Base-by-base conservation (phyloP, 2,888 invertebrate genomes). In the Cheilosia grossa region DNA sequence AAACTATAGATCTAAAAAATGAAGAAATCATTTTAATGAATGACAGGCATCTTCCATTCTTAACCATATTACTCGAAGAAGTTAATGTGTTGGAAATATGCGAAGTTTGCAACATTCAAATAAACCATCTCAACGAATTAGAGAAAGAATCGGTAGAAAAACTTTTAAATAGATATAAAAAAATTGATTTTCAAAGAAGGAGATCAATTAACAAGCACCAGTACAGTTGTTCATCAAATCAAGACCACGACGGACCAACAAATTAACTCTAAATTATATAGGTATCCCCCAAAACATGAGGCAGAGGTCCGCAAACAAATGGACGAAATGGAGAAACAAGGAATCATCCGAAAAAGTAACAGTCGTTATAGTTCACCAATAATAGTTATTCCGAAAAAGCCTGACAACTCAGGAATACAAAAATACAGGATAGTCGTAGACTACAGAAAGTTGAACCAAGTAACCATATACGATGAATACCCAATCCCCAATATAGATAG, bases 201-300 rank as follows among this genome's bases (percentile, higher is more conserved):
- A 58, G 70, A 58, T 17, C 24, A 58, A 58, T 24, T 70, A 51
- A 70, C 59, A 59, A 70, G 40, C 27, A 59, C 59, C 0, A 49
- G 6, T 51, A n/a, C 58, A 21, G 49, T 58, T 0, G 58, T 49
- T 1, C 70, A 59, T 5, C 37, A 70, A 70, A 58, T 58, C n/a
- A 59, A 70, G 24, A 72, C 61, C 3, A 42, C 42, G 15, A 63
- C 61, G 27, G 53, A 61, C 15, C 42, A 61, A 15, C 78, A 77
- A 73, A 80, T 79, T 21, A 85, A 80, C 27, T 69, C 80, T 0
- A 85, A 80, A 21, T 44, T 82, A 4, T 80, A 74, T 33, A 27
- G 79, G 4, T 85, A 70, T 42, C 79, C 78, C 15, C 83, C 78
- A 7, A 53, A 74, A 47, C 74, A 85, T 47, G 66, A 75, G 9